Percentiles rank a stretch among this genome's conserved stretches.
Evolutionary conservation across 1,140 invertebrate genomes (phyloP).

Genomic region (Antheraea mylitta): DNA sequence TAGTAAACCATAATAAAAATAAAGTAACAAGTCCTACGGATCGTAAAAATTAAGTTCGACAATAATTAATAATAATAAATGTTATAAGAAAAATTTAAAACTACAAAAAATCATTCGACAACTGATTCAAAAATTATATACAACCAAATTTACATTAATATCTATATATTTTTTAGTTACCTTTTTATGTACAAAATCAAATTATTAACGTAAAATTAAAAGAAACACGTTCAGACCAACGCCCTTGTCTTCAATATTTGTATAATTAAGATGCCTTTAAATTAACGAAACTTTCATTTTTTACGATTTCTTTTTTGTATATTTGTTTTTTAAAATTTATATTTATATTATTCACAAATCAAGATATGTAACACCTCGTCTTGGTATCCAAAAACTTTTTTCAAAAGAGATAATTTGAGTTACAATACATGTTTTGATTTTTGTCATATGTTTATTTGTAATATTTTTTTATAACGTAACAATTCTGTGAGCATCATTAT

Average conservation of each 20-base stretch:
- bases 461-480: no score
- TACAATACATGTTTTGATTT: no score
- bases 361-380: no score
- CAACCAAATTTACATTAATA: conserved; percentile 69
- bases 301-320: no score
- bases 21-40: background rate
- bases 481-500: background rate
- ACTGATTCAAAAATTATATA: conserved; percentile 61
- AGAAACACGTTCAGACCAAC: background rate
- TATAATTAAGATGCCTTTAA: no score
- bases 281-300: no score
- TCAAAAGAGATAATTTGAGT: no score
- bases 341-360: no score
- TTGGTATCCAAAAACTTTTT: no score
- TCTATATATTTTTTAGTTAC: conserved; percentile 28
- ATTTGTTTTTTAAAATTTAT: no score
- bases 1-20: background rate
- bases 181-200: conserved; percentile 51
- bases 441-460: no score
- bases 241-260: no score
- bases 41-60: conserved; percentile 2
- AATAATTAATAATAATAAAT: conserved; percentile 19
- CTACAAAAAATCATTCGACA: conserved; percentile 30
- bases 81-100: conserved; percentile 10
- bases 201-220: conserved; percentile 5